Base-by-base conservation (phyloP, 1,140 invertebrate species). In the Xylocopa sonorina region DNA sequence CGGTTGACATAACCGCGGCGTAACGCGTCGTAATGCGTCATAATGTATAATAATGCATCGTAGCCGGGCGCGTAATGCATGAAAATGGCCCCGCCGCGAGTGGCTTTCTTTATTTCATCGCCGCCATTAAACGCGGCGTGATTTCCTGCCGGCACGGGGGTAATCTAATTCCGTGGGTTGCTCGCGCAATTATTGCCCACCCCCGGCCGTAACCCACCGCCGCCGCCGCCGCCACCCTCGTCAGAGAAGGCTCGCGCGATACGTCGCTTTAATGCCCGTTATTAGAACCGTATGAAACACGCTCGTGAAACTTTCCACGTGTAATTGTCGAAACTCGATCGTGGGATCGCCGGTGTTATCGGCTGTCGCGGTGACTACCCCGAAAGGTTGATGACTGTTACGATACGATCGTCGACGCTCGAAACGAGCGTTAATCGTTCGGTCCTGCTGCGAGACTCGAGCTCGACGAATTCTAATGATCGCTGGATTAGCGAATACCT, bases 11-110 rank as follows among this genome's bases (percentile, higher is more conserved):
- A 57, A 83, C 66, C 71, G 81, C 81, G 55, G 6, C 57, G 68
- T 83, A 75, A 82, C 66, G 82, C 77, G 60, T 72, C 71, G 51
- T 84, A 83, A 84, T 83, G 82, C 77, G 71, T 76, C 57, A 83
- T 84, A 83, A 84, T 84, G 83, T 72, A 83, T 80, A 83, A 84
- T 84, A 83, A 84, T 84, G 83, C 83, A 76, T 83, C 77, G 73
- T 58, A 75, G 68, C 58, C 58, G 62, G 51, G 57, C 48, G 76
- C 60, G 68, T 84, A 84, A 83, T 84, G 77, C 62, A 75, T 71
- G 83, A 84, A 83, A 84, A 84, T 84, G 83, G 79, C 71, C 50
- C 51, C 18, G 24, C 57, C 21, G 74, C 51, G 29, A 74, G 58
- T 57, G 83, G 10, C 71, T 84, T 84, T 84, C 83, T 84, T 84